phyloP scores from a whole-genome alignment of 2,797 vertebrate species.

The Leontocebus nigricollis region DNA sequence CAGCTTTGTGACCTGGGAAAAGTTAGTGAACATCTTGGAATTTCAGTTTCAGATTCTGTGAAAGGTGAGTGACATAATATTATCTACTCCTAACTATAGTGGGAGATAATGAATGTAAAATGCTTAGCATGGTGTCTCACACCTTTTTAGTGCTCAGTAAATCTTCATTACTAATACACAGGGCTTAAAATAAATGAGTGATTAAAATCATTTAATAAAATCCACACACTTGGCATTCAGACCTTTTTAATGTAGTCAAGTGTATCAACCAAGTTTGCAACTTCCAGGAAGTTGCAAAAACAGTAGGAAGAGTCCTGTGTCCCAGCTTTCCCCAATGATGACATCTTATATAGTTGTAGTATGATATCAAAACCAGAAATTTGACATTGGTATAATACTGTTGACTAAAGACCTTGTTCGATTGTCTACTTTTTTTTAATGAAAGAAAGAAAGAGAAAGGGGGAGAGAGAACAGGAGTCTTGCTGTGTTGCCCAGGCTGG shows the following conservation, averaged over 20 bases:
- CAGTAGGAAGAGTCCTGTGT: background rate
- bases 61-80: background rate
- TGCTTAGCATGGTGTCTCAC: background rate
- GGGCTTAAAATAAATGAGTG: background rate
- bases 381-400: background rate
- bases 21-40: slow-evolving; percentile 13
- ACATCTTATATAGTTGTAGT: background rate
- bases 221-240: background rate
- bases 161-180: slow-evolving; percentile 4
- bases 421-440: background rate
- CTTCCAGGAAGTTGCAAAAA: slow-evolving; percentile 31
- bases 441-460: too few relatives aligned
- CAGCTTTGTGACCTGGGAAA: background rate
- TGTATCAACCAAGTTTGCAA: background rate
- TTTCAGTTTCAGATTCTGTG: slow-evolving; percentile 14
- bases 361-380: slow-evolving; percentile 24
- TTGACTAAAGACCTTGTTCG: background rate
- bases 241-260: background rate
- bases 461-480: too few relatives aligned
- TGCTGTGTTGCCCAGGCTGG: too few relatives aligned
- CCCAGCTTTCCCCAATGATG: background rate
- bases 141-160: background rate
- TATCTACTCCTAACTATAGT: background rate
- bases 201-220: slow-evolving; percentile 47
- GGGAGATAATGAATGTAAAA: slow-evolving; percentile 31